Evolutionary conservation across 2,797 vertebrate species (phyloP), one percentile per base, ranked within the genome.

Genomic region (Xerus rutilus): DNA sequence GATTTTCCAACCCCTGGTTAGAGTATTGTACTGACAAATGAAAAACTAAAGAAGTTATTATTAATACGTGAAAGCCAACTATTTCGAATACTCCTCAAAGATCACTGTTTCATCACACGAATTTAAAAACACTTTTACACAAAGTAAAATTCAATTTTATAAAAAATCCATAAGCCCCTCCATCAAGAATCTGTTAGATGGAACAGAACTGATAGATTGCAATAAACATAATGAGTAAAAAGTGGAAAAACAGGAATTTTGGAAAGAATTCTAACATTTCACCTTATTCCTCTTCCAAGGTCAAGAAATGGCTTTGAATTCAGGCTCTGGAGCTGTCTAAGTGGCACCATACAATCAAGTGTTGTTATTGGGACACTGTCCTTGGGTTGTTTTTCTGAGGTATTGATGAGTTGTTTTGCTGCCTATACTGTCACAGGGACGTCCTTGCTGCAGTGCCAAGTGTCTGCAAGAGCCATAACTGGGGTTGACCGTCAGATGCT

Each of bases 251-350:
- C 0, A 73, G 32, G 47, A 52, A 86, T 35, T 76, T 77, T 82
- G 39, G 47, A 77, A 72, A 91, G 43, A 57, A 74, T 47, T 92
- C n/a, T 93, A 91, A 96, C 91, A 65, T 25, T 8, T 62, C 23
- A 62, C 1, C 35, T 7, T 59, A 21, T 17, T 73, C 70, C 59
- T 91, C 28, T 81, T 65, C 32, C 25, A 79, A 30, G 45, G 15
- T 84, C 67, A 78, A 59, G 23, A 49, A 65, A 57, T 43, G 28
- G 7, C 13, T 17, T 59, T 88, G 43, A 49, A 77, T 54, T 85
- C 9, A 0, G 47, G 30, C 32, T 69, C 47, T 65, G 73, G 17
- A 39, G 64, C 21, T 39, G 17, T 64, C 57, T 72, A 67, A 28
- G 30, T 39, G 62, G 32, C 45, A 79, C 23, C 11, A 39, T 21